A percentile compares a stretch with the other conserved stretches of the same genome.
Conservation (phyloP, 2,113 vertebrate species). For the Psilopsiagon aymara region DNA sequence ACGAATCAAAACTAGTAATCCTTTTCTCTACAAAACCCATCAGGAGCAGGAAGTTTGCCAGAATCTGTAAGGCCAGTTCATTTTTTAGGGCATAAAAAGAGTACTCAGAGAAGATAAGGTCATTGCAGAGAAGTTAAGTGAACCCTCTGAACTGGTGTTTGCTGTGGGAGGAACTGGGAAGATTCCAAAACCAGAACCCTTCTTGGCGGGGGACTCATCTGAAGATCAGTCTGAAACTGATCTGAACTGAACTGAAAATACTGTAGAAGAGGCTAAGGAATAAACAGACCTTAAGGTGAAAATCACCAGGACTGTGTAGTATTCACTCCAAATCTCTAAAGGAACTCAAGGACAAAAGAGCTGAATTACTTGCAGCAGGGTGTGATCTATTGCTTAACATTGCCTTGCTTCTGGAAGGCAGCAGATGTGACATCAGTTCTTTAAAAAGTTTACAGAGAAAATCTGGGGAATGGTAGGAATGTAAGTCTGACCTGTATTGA, state of each 20-base stretch:
- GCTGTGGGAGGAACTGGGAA: background rate
- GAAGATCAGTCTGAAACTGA: constrained; percentile 23
- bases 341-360: background rate
- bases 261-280: constrained; percentile 20
- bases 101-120: constrained; percentile 14
- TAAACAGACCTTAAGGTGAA: constrained; percentile 23
- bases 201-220: background rate
- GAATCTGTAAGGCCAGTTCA: background rate
- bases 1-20: constrained; percentile 35
- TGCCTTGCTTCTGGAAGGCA: constrained; percentile 22
- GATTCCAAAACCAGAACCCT: constrained; percentile 3
- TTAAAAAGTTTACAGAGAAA: background rate
- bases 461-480: background rate
- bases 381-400: constrained; percentile 36
- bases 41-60: background rate
- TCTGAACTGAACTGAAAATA: background rate
- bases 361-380: constrained; percentile 38
- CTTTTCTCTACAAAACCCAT: constrained; percentile 16
- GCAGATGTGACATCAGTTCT: background rate
- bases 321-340: constrained; percentile 27
- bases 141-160: background rate
- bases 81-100: constrained; percentile 11
- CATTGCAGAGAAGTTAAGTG: background rate
- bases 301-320: background rate
- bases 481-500: background rate